Evolutionary conservation across 2,797 vertebrate species (phyloP).

Genomic region (Halcyon smyrnensis): DNA sequence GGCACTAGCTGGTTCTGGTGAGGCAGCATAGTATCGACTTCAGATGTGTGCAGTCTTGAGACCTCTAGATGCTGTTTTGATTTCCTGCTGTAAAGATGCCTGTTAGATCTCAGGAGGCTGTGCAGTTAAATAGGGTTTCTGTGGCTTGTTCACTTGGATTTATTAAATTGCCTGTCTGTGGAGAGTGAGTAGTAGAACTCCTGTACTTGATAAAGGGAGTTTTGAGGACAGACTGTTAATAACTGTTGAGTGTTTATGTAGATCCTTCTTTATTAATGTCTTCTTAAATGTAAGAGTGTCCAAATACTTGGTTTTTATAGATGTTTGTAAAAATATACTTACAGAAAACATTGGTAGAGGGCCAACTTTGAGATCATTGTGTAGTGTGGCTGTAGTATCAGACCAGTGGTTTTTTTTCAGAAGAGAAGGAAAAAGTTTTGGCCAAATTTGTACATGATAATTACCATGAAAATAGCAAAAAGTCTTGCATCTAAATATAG

Average conservation of each 20-base stretch:
- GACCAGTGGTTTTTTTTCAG: not conserved
- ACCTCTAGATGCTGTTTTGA: not conserved
- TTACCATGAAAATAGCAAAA: not conserved
- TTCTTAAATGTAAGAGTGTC: not conserved
- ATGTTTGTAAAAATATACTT: not conserved
- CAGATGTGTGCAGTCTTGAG: not conserved
- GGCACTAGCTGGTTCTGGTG: not conserved
- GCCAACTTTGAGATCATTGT: not conserved
- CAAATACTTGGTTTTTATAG: not conserved
- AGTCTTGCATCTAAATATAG: not conserved
- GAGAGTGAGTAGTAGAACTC: not conserved
- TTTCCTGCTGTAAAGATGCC: not conserved
- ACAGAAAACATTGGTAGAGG: not conserved
- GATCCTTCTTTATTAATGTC: not conserved
- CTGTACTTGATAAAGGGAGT: not conserved
- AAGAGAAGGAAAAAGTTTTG: not conserved
- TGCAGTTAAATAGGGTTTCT: not conserved
- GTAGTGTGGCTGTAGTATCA: not conserved
- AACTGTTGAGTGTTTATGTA: not conserved
- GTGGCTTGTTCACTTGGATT: not conserved
- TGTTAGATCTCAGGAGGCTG: not conserved
- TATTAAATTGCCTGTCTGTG: not conserved
- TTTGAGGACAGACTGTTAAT: slow-evolving; percentile 21
- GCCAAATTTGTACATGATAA: not conserved
- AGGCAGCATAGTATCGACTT: not conserved